Base-by-base conservation (phyloP, 2,113 vertebrate species). In the Hystrix cristata region DNA sequence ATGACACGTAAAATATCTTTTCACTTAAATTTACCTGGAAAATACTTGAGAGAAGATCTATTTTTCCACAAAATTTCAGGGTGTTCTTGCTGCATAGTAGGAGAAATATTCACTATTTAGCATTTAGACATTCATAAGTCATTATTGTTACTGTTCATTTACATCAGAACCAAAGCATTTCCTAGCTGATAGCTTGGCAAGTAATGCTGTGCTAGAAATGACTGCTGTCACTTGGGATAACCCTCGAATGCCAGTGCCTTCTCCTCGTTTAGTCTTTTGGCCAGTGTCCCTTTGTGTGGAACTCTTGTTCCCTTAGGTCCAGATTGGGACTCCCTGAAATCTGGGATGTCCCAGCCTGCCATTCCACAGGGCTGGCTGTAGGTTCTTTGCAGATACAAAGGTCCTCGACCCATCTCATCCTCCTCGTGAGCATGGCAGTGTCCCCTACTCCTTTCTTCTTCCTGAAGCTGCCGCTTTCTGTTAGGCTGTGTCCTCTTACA, bases 11-110 rank as follows among this genome's bases (percentile, higher is more conserved):
- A 95, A 74, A 57, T 72, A 48, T 31, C 18, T 96, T 91, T 65
- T 14, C 65, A 60, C 21, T 57, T 86, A 84, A 80, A 31, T 85
- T 93, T 23, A 71, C 31, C 38, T 53, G 8, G 31, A 67, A 92
- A 96, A 93, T 65, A 69, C 46, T 76, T 87, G 55, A 67, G 53
- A 93, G 43, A 62, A 53, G 46, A 62, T 67, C 91, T 25, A 21
- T 64, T 90, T 92, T 81, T 57, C 51, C 91, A 0, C 72, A 53
- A 89, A 79, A 74, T 46, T 9, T 51, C 69, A 46, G 15, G 38
- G 2, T 31, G 1, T 38, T 79, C 10, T 62, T 91, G 2, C 18
- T 67, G 34, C 43, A 12, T 53, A 48, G 29, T 19, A 2, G 59
- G 59, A 53, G 11, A 65, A 69, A 60, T 57, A 53, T 0, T 71